A percentile compares a stretch with the other conserved stretches of the same genome.
Evolutionary conservation across 2,797 vertebrate species (phyloP).

Genomic region (Philypnodon macrostomus): DNA sequence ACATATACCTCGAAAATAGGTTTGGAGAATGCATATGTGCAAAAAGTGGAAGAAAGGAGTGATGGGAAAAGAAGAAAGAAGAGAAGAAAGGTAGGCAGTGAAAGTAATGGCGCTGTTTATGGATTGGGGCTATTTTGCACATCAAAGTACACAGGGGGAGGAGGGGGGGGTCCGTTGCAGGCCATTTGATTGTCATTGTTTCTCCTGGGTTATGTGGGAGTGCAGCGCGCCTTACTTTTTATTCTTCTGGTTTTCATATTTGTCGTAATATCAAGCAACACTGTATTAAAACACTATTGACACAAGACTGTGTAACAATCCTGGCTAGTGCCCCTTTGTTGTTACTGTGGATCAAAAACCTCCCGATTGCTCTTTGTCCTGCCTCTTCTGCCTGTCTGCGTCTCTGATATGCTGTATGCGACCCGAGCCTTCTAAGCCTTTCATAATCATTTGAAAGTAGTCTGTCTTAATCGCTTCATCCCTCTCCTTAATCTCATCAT

Average conservation of each 20-base stretch:
- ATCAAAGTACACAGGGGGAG: slow-evolving; percentile 69
- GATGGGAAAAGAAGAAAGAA: slow-evolving; percentile 41
- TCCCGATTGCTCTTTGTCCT: slow-evolving; percentile 66
- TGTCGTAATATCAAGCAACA: slow-evolving; percentile 57
- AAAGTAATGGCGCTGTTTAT: slow-evolving; percentile 74
- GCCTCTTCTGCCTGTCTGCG: slow-evolving; percentile 43
- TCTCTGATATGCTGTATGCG: slow-evolving; percentile 60
- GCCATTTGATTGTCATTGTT: slow-evolving; percentile 77
- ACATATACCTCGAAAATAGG: slow-evolving; percentile 59
- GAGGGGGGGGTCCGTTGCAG: slow-evolving; percentile 60
- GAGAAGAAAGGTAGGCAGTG: slow-evolving; percentile 59
- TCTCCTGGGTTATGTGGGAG: slow-evolving; percentile 71
- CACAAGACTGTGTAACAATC: slow-evolving; percentile 66
- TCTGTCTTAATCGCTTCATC: slow-evolving; percentile 76
- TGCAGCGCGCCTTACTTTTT: slow-evolving; percentile 64
- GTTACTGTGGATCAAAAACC: slow-evolving; percentile 67
- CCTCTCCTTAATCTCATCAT: slow-evolving; percentile 76
- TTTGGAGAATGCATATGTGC: slow-evolving; percentile 25
- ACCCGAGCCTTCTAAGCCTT: slow-evolving; percentile 69
- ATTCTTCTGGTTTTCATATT: slow-evolving; percentile 55
- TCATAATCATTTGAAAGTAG: slow-evolving; percentile 80
- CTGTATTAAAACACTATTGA: slow-evolving; percentile 62
- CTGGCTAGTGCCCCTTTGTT: slow-evolving; percentile 63
- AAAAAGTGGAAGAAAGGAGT: slow-evolving; percentile 15
- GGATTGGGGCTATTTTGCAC: slow-evolving; percentile 75